phyloP scores from a whole-genome alignment of 2,113 vertebrate species.

The Ictalurus punctatus region DNA sequence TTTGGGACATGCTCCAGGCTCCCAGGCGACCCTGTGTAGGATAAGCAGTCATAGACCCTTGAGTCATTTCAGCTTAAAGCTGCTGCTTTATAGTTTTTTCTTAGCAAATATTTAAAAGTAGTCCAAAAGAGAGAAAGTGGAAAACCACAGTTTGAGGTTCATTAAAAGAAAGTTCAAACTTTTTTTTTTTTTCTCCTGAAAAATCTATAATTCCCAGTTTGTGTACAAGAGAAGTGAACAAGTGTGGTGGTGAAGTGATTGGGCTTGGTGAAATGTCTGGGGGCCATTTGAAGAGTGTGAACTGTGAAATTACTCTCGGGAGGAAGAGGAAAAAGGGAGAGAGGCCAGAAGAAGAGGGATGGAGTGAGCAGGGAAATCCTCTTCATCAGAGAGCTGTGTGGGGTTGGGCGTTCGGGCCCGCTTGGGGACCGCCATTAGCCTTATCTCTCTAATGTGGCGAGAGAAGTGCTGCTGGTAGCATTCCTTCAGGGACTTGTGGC shows the following conservation, averaged over 20 bases:
- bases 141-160: not conserved
- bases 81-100: not conserved
- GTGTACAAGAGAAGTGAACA: conserved; percentile 66
- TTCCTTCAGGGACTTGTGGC: conserved; percentile 52
- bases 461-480: conserved; percentile 62
- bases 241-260: conserved; percentile 60
- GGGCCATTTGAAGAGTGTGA: conserved; percentile 71
- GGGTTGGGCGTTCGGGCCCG: conserved; percentile 53
- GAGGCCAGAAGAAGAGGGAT: conserved; percentile 63
- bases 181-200: conserved; percentile 27
- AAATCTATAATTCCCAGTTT: conserved; percentile 71
- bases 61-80: not conserved
- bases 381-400: conserved; percentile 65
- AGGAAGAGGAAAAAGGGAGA: conserved; percentile 53
- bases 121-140: conserved; percentile 43
- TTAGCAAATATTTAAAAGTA: conserved; percentile 44
- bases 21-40: too few relatives aligned
- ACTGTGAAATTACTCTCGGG: conserved; percentile 79
- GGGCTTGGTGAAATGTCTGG: conserved; percentile 74
- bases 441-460: conserved; percentile 63
- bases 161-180: not conserved
- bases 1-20: too few relatives aligned
- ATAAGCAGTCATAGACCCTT: not conserved
- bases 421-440: conserved; percentile 73
- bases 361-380: conserved; percentile 60